Base-by-base conservation (phyloP, 2,113 vertebrate species). In the Rhizomys pruinosus region DNA sequence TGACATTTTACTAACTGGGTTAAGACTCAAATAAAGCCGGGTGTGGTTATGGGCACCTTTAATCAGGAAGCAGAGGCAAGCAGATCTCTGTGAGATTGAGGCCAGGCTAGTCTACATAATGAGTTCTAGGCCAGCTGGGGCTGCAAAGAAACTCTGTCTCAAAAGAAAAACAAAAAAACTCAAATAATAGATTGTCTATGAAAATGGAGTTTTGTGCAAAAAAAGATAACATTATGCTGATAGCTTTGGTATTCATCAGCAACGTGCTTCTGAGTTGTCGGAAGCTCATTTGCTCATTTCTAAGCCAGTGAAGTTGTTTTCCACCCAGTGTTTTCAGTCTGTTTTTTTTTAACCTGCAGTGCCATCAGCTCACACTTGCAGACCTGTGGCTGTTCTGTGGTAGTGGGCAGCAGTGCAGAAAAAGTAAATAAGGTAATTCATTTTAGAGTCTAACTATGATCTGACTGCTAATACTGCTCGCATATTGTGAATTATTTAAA, bases 351-450 rank as follows among this genome's bases (percentile, higher is more conserved):
- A 72, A 93, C 94, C 97, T 96, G 61, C 97, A 99, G 99, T 97
- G 99, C 99, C 85, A 98, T 99, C 97, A 99, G 99, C 97, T 99
- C 99, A 96, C 99, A 99, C 97, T 97, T 99, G 84, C 99, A 99
- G 97, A 99, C 99, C 16, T 99, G 99, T 84, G 99, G 99, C 97
- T 99, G 99, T 94, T 99, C 99, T 29, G 98, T 99, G 19, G 99
- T 99, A 4, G 98, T 99, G 92, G 99, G 99, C 96, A 99, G 99
- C 98, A 99, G 99, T 44, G 98, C 99, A 92, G 99, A 99, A 94
- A 99, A 99, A 99, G 98, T 99, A 85, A 99, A 99, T 97, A 99
- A 99, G 99, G 99, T 99, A 98, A 96, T 81, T 37, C 71, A 61
- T 25, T 95, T 96, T 92, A 20, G 79, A 91, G 86, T 52, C 84